Conservation (phyloP, 2,888 invertebrate genomes). For the Piscicola geometra region DNA sequence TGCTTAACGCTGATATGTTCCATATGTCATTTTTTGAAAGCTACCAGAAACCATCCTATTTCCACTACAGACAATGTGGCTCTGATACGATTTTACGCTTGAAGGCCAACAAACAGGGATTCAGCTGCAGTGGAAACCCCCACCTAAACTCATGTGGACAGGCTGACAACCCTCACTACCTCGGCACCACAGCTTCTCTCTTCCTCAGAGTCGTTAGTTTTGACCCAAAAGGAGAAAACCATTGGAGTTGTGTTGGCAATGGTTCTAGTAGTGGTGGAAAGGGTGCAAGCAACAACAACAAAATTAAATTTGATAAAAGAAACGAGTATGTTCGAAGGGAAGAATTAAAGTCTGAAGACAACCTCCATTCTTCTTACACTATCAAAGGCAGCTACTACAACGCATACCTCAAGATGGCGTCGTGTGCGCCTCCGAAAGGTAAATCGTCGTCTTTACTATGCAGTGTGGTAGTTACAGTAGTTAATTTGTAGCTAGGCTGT, state of each 20-base stretch:
- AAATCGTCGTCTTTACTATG: not conserved
- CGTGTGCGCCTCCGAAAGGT: conserved; percentile 37
- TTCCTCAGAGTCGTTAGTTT: conserved; percentile 40
- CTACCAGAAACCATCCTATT: too few species aligned
- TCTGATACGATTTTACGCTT: conserved; percentile 39
- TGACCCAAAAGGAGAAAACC: conserved; percentile 39
- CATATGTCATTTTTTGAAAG: too few species aligned
- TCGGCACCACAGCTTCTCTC: conserved; percentile 33
- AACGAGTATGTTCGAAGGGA: too few species aligned
- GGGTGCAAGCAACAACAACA: too few species aligned
- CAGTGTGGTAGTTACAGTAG: too few species aligned
- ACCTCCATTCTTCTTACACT: conserved; percentile 35
- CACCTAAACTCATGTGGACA: conserved; percentile 40
- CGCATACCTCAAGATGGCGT: conserved; percentile 39
- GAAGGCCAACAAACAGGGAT: conserved; percentile 40
- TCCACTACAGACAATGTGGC: conserved; percentile 37
- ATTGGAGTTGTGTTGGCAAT: conserved; percentile 33
- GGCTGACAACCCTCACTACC: conserved; percentile 39
- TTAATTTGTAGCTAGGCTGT: too few species aligned
- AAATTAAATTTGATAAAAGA: too few species aligned
- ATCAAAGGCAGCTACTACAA: conserved; percentile 40
- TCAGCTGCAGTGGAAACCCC: conserved; percentile 41
- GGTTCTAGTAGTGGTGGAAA: not conserved
- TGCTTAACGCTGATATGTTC: too few species aligned
- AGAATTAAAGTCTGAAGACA: not conserved